Percentiles rank a stretch among this genome's conserved stretches.
Evolutionary conservation across 35 echinoderm and acorn worm genomes (phyloP).

Genomic region (Anneissia japonica): DNA sequence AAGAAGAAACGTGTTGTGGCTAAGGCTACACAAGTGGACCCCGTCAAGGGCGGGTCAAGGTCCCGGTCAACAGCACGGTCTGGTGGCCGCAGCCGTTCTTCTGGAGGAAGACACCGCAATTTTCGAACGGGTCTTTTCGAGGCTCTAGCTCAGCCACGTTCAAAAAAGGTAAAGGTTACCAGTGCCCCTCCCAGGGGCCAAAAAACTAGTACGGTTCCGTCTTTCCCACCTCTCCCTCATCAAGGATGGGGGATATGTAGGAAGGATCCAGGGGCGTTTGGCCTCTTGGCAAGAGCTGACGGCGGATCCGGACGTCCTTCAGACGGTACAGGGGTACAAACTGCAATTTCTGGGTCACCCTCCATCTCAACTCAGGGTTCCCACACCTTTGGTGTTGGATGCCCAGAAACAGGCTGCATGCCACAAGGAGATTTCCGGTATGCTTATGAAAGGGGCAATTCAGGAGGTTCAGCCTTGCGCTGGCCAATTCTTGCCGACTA

Average conservation of each 20-base stretch:
- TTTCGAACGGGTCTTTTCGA: neutral
- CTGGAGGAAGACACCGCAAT: neutral
- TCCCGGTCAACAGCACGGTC: neutral
- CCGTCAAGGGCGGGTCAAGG: neutral
- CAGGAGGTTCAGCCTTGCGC: neutral
- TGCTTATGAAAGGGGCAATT: slow-evolving; percentile 26
- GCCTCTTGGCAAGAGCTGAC: neutral
- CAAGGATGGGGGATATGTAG: too few species aligned
- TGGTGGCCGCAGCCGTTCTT: neutral
- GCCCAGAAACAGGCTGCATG: neutral
- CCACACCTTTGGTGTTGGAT: neutral
- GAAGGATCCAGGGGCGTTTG: too few species aligned
- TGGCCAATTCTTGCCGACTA: neutral
- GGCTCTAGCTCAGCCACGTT: neutral
- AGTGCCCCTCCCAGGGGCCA: neutral
- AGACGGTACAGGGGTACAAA: slow-evolving; percentile 34
- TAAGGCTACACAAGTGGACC: neutral
- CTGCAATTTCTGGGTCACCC: neutral
- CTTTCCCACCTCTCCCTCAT: too few species aligned
- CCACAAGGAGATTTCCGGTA: slow-evolving; percentile 1
- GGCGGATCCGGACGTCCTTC: neutral
- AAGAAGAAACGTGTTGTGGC: neutral
- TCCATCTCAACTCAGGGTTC: neutral
- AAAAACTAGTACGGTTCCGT: too few species aligned
- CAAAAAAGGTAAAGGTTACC: neutral